Evolutionary conservation across 2,888 invertebrate genomes (phyloP), one percentile per base, ranked within the genome.

Genomic region (Molanna angustata): DNA sequence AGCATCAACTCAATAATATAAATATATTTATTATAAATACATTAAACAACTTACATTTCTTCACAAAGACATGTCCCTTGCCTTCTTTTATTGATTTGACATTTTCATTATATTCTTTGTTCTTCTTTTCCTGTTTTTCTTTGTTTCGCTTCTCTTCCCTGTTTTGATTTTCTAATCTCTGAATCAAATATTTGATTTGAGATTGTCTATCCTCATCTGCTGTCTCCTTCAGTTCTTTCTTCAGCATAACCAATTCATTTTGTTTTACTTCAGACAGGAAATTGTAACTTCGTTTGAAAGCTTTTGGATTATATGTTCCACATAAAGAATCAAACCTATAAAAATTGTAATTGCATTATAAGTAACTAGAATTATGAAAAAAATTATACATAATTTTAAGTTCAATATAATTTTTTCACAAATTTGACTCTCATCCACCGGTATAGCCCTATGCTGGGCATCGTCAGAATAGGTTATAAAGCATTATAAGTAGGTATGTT

Each of bases 291-390:
- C 82, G 77, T 50, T 85, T 82, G 66, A 94, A 94, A 18, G 79
- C 73, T 61, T 83, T 83, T 47, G 86, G 80, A 65, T 90, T 82
- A 68, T 84, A 94, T 41, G 80, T 79, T 2, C 94, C 94, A 62
- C 91, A 90, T 0, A 89, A 75, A 17, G 86, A 85, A 66, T 94
- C 94, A 74, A 94, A 95, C 60, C 95, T 80, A 63, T 1, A 67
- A 66, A 35, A n/a, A 37, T 6, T 3, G 18, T 18, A 37, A 16
- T 17, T 11, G 11, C 27, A 27, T 7, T 7, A 27, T 27, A 11
- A 27, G 27, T 7, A 27, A 27, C n/a, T n/a, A n/a, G n/a, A n/a
- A n/a, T n/a, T n/a, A n/a, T n/a, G n/a, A n/a, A n/a, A n/a, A n/a
- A n/a, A n/a, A n/a, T n/a, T n/a, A n/a, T n/a, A n/a, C n/a, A n/a